These are phyloP conservation scores for Phymanthus crucifer DNA, from an alignment of 92 coral and sea anemone species.

Conservation along the genomic window DNA sequence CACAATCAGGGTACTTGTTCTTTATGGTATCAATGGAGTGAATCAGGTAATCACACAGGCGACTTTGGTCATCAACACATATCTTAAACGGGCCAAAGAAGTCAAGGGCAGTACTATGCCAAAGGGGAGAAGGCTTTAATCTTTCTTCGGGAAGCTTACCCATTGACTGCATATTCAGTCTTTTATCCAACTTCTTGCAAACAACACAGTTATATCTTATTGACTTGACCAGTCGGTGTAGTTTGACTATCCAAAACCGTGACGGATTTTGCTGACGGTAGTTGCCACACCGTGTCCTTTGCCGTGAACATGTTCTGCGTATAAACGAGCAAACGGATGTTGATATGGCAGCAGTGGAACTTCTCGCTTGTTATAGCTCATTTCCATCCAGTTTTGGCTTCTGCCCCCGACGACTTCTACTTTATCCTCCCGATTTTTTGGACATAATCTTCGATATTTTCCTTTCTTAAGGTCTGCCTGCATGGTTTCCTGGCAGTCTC, in stretches of 20 bases:
- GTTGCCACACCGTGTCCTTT: slow-evolving; percentile 58
- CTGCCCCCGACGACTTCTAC: slow-evolving; percentile 58
- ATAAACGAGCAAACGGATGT: slow-evolving; percentile 55
- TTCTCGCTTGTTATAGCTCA: slow-evolving; percentile 43
- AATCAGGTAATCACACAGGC: too few relatives aligned
- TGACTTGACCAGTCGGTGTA: not conserved
- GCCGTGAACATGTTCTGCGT: slow-evolving; percentile 42
- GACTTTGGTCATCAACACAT: too few relatives aligned
- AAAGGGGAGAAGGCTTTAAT: slow-evolving; percentile 55
- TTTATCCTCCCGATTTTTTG: slow-evolving; percentile 47
- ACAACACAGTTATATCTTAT: slow-evolving; percentile 46
- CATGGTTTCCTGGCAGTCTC: slow-evolving; percentile 44
- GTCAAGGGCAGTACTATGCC: slow-evolving; percentile 55
- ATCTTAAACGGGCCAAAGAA: slow-evolving; percentile 61
- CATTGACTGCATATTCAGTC: slow-evolving; percentile 32
- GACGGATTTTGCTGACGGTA: slow-evolving; percentile 33
- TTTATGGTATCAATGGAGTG: too few relatives aligned
- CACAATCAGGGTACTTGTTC: too few relatives aligned
- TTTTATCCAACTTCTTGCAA: slow-evolving; percentile 39
- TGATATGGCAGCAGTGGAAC: slow-evolving; percentile 45
- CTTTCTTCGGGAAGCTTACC: slow-evolving; percentile 56
- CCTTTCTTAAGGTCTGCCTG: slow-evolving; percentile 42
- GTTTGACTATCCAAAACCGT: not conserved
- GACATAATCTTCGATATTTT: slow-evolving; percentile 59
- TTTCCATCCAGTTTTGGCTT: slow-evolving; percentile 33